phyloP scores from a whole-genome alignment of 2,113 vertebrate genomes.

The Romanogobio albipinnatus region DNA sequence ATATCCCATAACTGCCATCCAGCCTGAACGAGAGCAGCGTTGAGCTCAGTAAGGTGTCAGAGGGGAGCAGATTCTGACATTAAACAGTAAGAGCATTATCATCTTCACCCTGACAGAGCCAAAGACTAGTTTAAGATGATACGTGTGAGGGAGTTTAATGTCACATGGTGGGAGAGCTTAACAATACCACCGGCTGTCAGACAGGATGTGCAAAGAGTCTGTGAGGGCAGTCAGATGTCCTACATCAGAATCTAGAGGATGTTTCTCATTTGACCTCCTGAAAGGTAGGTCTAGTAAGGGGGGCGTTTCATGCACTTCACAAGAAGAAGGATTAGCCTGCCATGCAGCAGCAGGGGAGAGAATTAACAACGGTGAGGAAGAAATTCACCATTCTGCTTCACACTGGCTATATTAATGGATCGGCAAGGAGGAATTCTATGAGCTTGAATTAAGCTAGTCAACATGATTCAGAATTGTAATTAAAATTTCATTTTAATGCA shows the following conservation, averaged over 20 bases:
- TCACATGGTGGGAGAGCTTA: constrained; percentile 26
- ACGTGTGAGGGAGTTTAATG: constrained; percentile 38
- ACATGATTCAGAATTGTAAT: background rate
- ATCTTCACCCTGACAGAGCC: constrained; percentile 35
- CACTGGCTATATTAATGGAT: background rate
- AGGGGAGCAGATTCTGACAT: constrained; percentile 43
- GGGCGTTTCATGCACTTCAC: constrained; percentile 49
- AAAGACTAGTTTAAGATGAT: constrained; percentile 43
- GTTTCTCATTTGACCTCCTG: constrained; percentile 31
- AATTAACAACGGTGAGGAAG: constrained; percentile 49
- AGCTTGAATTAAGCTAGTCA: background rate
- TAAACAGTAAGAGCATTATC: constrained; percentile 45
- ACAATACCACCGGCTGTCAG: constrained; percentile 48
- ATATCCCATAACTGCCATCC: constrained; percentile 32
- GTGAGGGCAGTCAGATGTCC: constrained; percentile 26
- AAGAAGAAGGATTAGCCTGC: constrained; percentile 61
- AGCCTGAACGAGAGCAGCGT: constrained; percentile 6
- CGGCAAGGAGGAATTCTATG: background rate
- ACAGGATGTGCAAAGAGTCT: constrained; percentile 15
- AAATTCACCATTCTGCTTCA: constrained; percentile 33
- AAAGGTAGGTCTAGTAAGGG: background rate
- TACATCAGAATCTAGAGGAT: constrained; percentile 41
- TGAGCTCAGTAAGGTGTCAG: constrained; percentile 32
- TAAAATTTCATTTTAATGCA: background rate
- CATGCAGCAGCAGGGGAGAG: constrained; percentile 26